Base-by-base conservation (phyloP, 2,797 vertebrate genomes). In the Helarctos malayanus region DNA sequence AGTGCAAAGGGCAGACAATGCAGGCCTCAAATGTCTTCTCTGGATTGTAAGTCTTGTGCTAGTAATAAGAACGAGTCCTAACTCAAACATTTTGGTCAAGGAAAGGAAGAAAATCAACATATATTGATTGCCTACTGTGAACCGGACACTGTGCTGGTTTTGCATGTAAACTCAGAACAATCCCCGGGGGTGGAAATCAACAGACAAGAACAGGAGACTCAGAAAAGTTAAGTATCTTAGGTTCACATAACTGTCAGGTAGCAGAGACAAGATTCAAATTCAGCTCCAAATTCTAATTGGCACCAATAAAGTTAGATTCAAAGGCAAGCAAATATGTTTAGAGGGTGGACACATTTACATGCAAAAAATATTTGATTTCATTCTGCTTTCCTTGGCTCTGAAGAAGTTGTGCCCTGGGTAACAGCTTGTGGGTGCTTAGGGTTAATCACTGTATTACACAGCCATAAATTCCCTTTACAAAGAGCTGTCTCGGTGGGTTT, bases 391-490 rank as follows among this genome's bases (percentile, higher is more conserved):
- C 76, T 95, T 86, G 82, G 45, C 63, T 97, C 61, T 81, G 32
- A 95, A 63, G 78, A 94, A 89, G 85, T 95, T 79, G 18, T 95
- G 57, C 49, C 69, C 32, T 94, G 38, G 54, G 57, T 96, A 95
- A 95, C 73, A 97, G 73, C 75, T 95, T 97, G 49, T 89, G 91
- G 15, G 38, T 94, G 38, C 88, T 91, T 79, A 75, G 56, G 73
- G 91, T 97, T 96, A 97, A 97, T 87, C 78, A 85, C 32, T 93
- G 35, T 56, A 89, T 93, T 95, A 95, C n/a, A 95, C 47, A 93
- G 69, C 61, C 88, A 56, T 95, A 91, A 97, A 91, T 96, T 97
- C 68, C 61, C 52, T 95, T 97, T 86, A 69, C 38, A 76, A 95
- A 96, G n/a, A 94, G 25, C 52, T 96, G 82, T 96, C 85, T 97